These are phyloP conservation scores for Drosophila leontia DNA, from an alignment of 1,140 invertebrate species.

Conservation along the genomic window DNA sequence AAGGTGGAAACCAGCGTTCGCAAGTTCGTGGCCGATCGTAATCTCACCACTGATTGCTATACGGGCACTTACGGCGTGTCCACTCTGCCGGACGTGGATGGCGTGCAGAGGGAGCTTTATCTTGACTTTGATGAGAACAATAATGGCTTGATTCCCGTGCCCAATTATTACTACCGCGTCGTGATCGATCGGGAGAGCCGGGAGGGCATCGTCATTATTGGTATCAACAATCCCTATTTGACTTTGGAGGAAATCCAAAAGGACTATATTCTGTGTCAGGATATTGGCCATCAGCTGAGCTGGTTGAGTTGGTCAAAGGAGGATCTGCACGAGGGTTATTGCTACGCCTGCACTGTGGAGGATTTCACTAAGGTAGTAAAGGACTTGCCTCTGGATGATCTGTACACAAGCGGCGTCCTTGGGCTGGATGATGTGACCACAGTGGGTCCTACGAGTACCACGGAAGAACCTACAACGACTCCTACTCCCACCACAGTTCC, in stretches of 20 bases:
- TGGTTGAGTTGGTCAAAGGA: constrained; percentile 86
- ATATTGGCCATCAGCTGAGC: constrained; percentile 85
- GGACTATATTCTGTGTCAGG: constrained; percentile 86
- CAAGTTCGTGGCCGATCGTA: constrained; percentile 78
- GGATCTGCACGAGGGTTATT: constrained; percentile 87
- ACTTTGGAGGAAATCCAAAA: constrained; percentile 68
- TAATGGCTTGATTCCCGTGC: constrained; percentile 85
- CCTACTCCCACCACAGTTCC: neutral
- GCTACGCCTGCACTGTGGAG: constrained; percentile 88
- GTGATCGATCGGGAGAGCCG: constrained; percentile 85
- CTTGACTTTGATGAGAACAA: constrained; percentile 85
- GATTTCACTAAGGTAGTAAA: constrained; percentile 86
- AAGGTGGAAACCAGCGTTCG: constrained; percentile 85
- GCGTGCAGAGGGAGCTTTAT: constrained; percentile 85
- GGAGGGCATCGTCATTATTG: constrained; percentile 86
- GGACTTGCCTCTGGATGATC: constrained; percentile 76
- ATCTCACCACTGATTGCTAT: constrained; percentile 86
- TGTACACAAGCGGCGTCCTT: constrained; percentile 70
- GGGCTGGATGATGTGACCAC: constrained; percentile 63
- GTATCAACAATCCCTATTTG: constrained; percentile 87
- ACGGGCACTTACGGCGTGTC: constrained; percentile 87
- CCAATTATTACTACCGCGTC: constrained; percentile 87
- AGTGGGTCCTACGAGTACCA: constrained; percentile 4
- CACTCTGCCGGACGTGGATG: constrained; percentile 85
- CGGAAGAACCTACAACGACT: constrained; percentile 7